Evolutionary conservation across 2,113 vertebrate species (phyloP).

Genomic region (Corythornis vintsioides): DNA sequence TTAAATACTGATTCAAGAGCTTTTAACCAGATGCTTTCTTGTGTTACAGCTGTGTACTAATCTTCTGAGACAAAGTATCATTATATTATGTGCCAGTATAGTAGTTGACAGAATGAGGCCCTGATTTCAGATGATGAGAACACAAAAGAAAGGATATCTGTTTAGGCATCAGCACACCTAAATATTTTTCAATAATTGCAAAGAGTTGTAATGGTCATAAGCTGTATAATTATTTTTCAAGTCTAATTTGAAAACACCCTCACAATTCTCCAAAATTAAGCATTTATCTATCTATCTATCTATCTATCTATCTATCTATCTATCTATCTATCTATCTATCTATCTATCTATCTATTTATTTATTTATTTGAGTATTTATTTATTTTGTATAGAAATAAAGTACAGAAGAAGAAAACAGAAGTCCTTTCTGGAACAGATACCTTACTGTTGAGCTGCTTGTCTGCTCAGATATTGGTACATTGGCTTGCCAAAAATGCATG

Average conservation of each 20-base stretch:
- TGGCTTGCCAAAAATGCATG: neutral
- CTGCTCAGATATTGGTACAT: neutral
- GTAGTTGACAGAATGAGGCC: neutral
- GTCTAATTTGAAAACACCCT: neutral
- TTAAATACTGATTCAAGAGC: constrained; percentile 16
- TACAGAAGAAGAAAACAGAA: neutral
- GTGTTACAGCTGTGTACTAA: rapidly evolving
- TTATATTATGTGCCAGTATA: neutral
- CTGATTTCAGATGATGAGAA: neutral
- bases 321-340: too few species aligned
- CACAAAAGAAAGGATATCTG: neutral
- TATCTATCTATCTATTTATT: too few species aligned
- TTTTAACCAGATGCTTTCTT: neutral
- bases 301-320: too few species aligned
- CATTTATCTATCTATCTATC: too few species aligned
- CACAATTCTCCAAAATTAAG: rapidly evolving
- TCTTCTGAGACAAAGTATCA: neutral
- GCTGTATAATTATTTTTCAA: neutral
- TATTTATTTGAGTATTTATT: too few species aligned
- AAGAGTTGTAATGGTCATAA: neutral
- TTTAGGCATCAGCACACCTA: neutral
- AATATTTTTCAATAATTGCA: neutral
- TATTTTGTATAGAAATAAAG: neutral
- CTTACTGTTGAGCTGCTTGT: neutral
- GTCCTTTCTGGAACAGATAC: neutral